phyloP scores from a whole-genome alignment of 1,140 invertebrate species.

The Cydia amplana region DNA sequence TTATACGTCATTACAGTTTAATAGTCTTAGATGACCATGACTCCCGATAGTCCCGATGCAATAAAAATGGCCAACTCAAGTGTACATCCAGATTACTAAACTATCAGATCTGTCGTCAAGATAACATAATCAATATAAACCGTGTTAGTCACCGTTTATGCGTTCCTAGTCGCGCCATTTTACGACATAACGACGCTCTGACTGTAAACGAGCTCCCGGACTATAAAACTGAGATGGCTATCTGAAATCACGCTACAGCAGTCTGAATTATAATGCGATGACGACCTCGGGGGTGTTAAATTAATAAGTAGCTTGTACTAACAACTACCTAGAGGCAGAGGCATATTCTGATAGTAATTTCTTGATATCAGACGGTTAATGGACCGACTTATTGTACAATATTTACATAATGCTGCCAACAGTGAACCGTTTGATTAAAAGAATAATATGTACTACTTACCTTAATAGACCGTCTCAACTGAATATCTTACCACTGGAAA shows the following conservation, averaged over 20 bases:
- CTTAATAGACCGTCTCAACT: too few relatives aligned
- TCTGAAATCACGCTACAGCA: constrained; percentile 37
- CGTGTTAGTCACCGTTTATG: constrained; percentile 40
- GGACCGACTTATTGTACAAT: too few relatives aligned
- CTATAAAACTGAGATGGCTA: constrained; percentile 46
- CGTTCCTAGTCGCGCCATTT: constrained; percentile 38
- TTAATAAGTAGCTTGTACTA: constrained; percentile 6
- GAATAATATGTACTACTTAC: too few relatives aligned
- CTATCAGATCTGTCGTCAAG: constrained; percentile 9
- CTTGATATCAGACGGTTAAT: too few relatives aligned
- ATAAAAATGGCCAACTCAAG: not conserved
- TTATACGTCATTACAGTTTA: not conserved
- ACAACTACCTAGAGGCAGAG: not conserved
- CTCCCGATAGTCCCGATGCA: not conserved
- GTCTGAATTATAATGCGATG: constrained; percentile 34
- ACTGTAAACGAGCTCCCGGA: constrained; percentile 41
- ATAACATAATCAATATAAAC: constrained; percentile 43
- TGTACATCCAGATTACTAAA: not conserved
- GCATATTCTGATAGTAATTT: too few relatives aligned
- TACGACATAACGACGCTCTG: constrained; percentile 42
- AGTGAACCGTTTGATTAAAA: too few relatives aligned
- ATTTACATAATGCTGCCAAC: too few relatives aligned
- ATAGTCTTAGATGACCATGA: not conserved
- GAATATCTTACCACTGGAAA: too few relatives aligned
- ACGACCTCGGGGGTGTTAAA: not conserved